These are phyloP conservation scores for Reticulitermes lucifugus DNA, from an alignment of 2,888 invertebrate genomes.

Conservation along the genomic window DNA sequence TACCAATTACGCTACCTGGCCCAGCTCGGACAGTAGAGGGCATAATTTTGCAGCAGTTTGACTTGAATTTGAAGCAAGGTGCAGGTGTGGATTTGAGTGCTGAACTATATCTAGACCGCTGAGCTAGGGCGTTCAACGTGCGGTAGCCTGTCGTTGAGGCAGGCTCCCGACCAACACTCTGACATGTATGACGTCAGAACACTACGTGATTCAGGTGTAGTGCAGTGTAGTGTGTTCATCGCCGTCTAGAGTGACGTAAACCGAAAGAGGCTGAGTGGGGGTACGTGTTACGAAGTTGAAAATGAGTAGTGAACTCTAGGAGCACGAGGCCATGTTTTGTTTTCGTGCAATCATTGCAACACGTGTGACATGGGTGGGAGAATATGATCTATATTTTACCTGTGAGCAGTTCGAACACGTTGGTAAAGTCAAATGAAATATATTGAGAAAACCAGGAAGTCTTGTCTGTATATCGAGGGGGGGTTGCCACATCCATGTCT, in stretches of 20 bases:
- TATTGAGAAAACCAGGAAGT: neutral
- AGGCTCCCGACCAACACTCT: conserved; percentile 28
- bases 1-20: too few relatives aligned
- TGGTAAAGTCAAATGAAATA: neutral
- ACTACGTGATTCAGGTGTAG: neutral
- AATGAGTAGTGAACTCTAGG: neutral
- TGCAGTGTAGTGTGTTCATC: neutral
- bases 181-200: conserved; percentile 42
- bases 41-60: too few relatives aligned
- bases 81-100: neutral
- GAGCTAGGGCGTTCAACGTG: neutral
- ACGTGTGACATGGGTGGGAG: neutral
- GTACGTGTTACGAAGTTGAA: neutral
- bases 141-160: conserved; percentile 53
- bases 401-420: neutral
- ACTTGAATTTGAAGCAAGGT: too few relatives aligned
- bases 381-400: neutral
- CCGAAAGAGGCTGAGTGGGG: neutral
- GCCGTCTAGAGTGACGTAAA: neutral
- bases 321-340: neutral
- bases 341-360: neutral
- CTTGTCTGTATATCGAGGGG: neutral
- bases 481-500: neutral
- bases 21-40: too few relatives aligned
- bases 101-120: neutral